Evolutionary conservation across 2,888 invertebrate species (phyloP).

Genomic region (Protophormia terraenovae): DNA sequence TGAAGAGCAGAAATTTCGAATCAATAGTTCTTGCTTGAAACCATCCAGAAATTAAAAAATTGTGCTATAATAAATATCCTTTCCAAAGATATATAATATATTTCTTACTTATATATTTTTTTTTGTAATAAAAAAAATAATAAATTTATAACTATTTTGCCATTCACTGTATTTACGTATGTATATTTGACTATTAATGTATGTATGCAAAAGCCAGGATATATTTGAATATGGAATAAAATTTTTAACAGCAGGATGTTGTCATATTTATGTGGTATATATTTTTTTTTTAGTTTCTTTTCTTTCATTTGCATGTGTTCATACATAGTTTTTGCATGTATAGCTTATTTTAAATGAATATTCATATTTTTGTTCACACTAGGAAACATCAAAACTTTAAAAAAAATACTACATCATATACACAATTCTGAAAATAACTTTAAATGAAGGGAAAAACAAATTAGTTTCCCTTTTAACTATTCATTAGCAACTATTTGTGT

Average conservation of each 20-base stretch:
- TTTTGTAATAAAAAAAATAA: too few relatives aligned
- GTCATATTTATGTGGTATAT: slow-evolving; percentile 54
- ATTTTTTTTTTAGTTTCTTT: too few relatives aligned
- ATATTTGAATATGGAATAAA: slow-evolving; percentile 40
- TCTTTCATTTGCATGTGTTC: background rate
- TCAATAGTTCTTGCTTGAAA: too few relatives aligned
- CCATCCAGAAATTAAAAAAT: too few relatives aligned
- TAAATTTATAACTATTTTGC: too few relatives aligned
- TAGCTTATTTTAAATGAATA: slow-evolving; percentile 52
- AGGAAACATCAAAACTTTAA: slow-evolving; percentile 8
- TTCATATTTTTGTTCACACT: slow-evolving; percentile 57
- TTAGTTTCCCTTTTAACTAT: slow-evolving; percentile 45
- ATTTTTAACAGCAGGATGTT: slow-evolving; percentile 59
- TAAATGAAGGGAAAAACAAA: slow-evolving; percentile 23
- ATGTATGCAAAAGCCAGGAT: background rate
- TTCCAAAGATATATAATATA: too few relatives aligned
- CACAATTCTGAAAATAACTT: background rate
- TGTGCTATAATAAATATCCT: too few relatives aligned
- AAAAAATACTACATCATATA: background rate
- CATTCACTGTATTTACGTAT: background rate
- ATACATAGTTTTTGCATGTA: background rate
- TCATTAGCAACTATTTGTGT: slow-evolving; percentile 31
- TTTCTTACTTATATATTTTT: too few relatives aligned
- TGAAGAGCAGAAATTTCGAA: too few relatives aligned
- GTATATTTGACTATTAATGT: background rate